Conservation (phyloP, 2,888 invertebrate genomes). For the Hetaerina titia region DNA sequence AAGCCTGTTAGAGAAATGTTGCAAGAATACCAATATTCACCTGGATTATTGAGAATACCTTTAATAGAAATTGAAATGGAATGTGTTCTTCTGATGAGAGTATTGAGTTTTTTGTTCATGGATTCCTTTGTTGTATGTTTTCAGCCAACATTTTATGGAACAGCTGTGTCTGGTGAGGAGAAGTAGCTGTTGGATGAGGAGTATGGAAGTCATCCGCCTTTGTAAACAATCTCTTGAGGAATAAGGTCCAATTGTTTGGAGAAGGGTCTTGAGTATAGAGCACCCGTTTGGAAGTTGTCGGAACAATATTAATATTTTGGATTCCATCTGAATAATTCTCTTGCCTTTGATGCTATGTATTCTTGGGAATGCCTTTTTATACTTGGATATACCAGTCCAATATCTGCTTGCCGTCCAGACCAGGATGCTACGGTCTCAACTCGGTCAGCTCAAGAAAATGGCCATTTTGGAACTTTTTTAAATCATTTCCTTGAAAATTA, state of each 20-base stretch:
- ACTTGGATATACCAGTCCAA: neutral
- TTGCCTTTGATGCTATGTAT: conserved; percentile 10
- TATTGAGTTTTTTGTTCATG: too few relatives aligned
- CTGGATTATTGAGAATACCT: neutral
- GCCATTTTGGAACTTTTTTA: neutral
- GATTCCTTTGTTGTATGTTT: conserved; percentile 72
- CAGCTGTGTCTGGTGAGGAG: conserved; percentile 69
- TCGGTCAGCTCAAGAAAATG: neutral
- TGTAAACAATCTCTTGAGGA: neutral
- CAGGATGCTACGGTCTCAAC: neutral
- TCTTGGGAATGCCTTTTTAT: conserved; percentile 26
- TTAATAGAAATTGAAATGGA: neutral
- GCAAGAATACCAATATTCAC: neutral
- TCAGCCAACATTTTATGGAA: conserved; percentile 83
- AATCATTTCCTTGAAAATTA: neutral
- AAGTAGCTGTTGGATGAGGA: conserved; percentile 37
- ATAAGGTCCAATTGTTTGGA: neutral
- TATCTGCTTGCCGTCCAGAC: conserved; percentile 13
- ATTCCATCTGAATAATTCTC: neutral
- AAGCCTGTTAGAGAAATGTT: neutral
- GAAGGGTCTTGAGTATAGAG: neutral
- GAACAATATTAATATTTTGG: neutral
- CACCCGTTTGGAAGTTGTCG: neutral
- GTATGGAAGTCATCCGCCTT: neutral
- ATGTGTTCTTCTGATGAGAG: neutral